Evolutionary conservation across 2,888 invertebrate species (phyloP).

Genomic region (Athrips mouffetella): DNA sequence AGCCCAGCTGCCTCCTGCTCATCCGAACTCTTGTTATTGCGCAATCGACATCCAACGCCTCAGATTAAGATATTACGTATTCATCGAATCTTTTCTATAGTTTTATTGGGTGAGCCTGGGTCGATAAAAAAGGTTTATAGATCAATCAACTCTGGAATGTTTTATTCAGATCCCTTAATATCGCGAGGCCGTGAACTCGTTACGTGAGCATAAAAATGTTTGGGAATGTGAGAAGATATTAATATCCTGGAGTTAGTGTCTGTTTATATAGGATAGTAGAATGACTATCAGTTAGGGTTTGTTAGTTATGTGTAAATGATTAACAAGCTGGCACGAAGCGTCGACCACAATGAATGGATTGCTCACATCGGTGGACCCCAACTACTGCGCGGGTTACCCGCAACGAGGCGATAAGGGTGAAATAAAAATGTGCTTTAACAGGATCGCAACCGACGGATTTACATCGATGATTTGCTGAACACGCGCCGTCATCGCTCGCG

Average conservation of each 20-base stretch:
- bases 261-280: no score
- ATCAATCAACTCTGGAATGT: constrained; percentile 24
- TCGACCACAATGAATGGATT: constrained; percentile 36
- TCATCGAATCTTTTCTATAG: constrained; percentile 56
- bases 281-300: constrained; percentile 15
- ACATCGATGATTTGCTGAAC: constrained; percentile 13
- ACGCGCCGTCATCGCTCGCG: constrained; percentile 4
- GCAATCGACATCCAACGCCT: constrained; percentile 67
- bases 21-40: constrained; percentile 72
- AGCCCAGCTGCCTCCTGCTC: constrained; percentile 75
- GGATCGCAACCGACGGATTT: constrained; percentile 13
- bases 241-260: no score
- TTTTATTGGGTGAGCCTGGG: constrained; percentile 40
- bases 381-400: constrained; percentile 40
- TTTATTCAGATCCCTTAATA: constrained; percentile 9
- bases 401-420: constrained; percentile 32
- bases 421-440: constrained; percentile 34
- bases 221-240: background rate
- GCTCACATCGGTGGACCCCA: constrained; percentile 33
- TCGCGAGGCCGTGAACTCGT: background rate
- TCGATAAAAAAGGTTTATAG: constrained; percentile 29
- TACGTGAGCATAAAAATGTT: background rate
- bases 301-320: constrained; percentile 23
- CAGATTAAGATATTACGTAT: constrained; percentile 70
- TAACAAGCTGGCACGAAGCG: constrained; percentile 21